Evolutionary conservation across 2,113 vertebrate genomes (phyloP).

Genomic region (Microtus pennsylvanicus): DNA sequence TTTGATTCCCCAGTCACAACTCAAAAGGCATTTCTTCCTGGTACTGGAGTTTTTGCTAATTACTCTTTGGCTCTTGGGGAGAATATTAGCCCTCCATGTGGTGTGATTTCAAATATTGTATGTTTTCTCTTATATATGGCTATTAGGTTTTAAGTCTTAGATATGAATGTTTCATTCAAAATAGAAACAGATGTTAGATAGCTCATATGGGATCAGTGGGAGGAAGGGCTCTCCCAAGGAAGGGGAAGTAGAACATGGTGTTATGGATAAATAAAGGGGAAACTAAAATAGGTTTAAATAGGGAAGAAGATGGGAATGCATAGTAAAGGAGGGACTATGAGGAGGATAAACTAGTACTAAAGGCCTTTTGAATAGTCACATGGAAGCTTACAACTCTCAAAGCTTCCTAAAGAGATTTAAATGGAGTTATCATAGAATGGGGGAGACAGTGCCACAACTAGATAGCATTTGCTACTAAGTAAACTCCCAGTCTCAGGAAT

Average conservation of each 20-base stretch:
- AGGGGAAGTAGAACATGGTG: neutral
- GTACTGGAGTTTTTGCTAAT: neutral
- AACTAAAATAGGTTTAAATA: neutral
- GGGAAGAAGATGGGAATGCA: neutral
- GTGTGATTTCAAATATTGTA: neutral
- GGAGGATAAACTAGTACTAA: neutral
- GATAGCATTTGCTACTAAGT: neutral
- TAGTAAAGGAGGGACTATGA: neutral
- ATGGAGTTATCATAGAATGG: neutral
- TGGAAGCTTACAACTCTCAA: neutral
- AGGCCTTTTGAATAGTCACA: neutral
- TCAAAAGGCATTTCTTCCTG: neutral
- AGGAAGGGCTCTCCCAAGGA: neutral
- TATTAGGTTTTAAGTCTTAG: neutral
- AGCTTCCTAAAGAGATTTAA: neutral
- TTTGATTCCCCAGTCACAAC: neutral
- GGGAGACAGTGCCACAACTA: neutral
- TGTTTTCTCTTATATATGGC: neutral
- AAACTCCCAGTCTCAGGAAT: neutral
- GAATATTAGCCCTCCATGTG: neutral
- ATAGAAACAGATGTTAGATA: neutral
- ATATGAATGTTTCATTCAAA: neutral
- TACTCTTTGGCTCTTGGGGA: neutral
- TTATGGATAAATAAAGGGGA: neutral
- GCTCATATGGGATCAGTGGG: neutral